Percentiles rank a stretch among this genome's conserved stretches.
Conservation (phyloP, 1,140 invertebrate genomes). For the Chymomyza costata region DNA sequence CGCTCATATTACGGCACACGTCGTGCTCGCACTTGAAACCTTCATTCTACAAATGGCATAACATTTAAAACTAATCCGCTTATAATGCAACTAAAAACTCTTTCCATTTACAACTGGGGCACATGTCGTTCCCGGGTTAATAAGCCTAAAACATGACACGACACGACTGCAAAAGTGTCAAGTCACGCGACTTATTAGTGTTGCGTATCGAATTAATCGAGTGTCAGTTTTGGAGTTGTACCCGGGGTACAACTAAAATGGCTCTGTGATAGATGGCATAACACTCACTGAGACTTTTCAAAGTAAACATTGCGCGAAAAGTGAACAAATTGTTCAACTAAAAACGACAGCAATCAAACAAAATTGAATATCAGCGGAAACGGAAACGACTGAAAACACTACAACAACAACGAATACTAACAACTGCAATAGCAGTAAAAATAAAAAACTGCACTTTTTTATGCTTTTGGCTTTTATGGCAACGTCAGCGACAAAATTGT, state of each 20-base stretch:
- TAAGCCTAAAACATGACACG: constrained; percentile 4
- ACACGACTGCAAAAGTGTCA: constrained; percentile 1
- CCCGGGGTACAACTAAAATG: constrained; percentile 16
- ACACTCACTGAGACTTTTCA: constrained; percentile 40
- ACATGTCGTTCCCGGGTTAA: too few relatives aligned
- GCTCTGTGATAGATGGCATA: constrained; percentile 55
- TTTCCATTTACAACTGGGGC: constrained; percentile 28
- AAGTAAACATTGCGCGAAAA: constrained; percentile 60
- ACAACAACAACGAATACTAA: constrained; percentile 21
- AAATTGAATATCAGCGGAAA: constrained; percentile 69
- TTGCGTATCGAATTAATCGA: constrained; percentile 29
- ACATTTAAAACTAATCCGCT: constrained; percentile 60
- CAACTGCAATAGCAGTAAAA: constrained; percentile 13
- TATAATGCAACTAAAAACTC: constrained; percentile 31
- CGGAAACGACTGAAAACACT: constrained; percentile 43
- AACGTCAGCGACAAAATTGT: constrained; percentile 42
- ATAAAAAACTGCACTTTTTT: constrained; percentile 11
- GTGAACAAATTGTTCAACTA: constrained; percentile 64
- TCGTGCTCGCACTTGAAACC: constrained; percentile 24
- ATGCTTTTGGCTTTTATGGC: constrained; percentile 19
- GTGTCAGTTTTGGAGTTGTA: constrained; percentile 15
- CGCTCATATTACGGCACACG: constrained; percentile 38
- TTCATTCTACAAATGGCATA: constrained; percentile 5
- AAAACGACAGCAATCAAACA: constrained; percentile 70
- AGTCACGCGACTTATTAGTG: constrained; percentile 33